Conservation (phyloP, 2,113 vertebrate genomes). For the Neotoma lepida region DNA sequence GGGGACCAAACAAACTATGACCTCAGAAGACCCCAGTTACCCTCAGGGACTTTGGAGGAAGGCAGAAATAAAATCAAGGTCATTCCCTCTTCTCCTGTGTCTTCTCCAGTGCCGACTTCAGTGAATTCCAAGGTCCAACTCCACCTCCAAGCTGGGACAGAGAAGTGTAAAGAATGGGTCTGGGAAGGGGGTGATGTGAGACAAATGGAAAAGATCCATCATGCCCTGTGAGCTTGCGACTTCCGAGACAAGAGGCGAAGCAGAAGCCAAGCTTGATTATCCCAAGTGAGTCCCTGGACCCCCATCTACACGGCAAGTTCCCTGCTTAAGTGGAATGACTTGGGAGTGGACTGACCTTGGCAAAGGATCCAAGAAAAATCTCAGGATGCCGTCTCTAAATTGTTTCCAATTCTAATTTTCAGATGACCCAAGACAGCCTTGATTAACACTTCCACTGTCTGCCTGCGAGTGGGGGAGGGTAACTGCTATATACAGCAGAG, state of each 20-base stretch:
- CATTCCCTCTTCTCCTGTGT: not conserved
- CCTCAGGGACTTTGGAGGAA: not conserved
- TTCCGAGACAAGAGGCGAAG: not conserved
- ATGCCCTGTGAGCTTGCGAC: not conserved
- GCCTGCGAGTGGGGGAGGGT: not conserved
- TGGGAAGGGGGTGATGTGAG: not conserved
- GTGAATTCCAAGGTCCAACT: not conserved
- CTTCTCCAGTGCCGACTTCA: not conserved
- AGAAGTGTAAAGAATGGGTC: not conserved
- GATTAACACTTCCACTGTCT: not conserved
- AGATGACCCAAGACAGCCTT: not conserved
- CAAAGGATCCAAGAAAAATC: not conserved
- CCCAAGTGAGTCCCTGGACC: not conserved
- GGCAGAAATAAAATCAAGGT: not conserved
- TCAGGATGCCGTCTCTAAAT: not conserved
- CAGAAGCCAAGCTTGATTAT: not conserved
- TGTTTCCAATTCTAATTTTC: not conserved
- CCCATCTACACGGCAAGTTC: not conserved
- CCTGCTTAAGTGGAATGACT: not conserved
- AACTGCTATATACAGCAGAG: not conserved
- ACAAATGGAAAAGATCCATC: not conserved
- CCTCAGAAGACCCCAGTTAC: not conserved
- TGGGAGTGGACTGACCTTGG: not conserved
- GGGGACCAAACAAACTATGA: not conserved
- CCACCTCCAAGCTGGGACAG: not conserved